phyloP scores from a whole-genome alignment of 2,113 vertebrate species.

The Myanophis thanlyinensis region DNA sequence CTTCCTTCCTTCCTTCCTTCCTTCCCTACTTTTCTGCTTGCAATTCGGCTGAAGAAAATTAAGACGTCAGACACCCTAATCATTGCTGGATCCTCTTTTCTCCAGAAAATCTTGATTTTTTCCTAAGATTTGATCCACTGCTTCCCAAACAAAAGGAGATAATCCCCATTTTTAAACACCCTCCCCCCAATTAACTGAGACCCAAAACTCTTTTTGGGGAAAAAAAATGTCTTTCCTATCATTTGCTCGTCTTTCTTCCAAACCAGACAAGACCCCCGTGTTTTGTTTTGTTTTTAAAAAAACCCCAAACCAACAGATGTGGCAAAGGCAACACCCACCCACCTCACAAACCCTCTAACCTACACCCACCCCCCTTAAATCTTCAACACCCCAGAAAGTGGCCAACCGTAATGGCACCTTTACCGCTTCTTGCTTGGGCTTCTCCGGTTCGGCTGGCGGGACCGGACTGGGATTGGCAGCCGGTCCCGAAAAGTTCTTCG shows the following conservation, averaged over 20 bases:
- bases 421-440: constrained; percentile 81
- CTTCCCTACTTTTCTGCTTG: background rate
- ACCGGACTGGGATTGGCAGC: constrained; percentile 9
- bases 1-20: rapidly evolving
- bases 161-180: background rate
- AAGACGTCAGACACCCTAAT: background rate
- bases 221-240: background rate
- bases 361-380: background rate
- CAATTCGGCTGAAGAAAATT: background rate
- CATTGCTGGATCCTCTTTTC: background rate
- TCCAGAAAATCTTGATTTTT: background rate
- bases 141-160: background rate
- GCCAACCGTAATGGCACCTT: constrained; percentile 38
- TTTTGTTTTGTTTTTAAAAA: background rate
- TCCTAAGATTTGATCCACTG: background rate
- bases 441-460: constrained; percentile 71
- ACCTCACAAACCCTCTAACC: background rate
- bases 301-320: background rate
- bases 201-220: background rate
- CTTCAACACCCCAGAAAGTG: background rate
- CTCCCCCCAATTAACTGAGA: background rate
- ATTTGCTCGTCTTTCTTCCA: background rate
- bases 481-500: constrained; percentile 62
- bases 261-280: too few species aligned
- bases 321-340: background rate